Evolutionary conservation across 1,140 invertebrate genomes (phyloP).

Genomic region (Heliconius eleuchia): DNA sequence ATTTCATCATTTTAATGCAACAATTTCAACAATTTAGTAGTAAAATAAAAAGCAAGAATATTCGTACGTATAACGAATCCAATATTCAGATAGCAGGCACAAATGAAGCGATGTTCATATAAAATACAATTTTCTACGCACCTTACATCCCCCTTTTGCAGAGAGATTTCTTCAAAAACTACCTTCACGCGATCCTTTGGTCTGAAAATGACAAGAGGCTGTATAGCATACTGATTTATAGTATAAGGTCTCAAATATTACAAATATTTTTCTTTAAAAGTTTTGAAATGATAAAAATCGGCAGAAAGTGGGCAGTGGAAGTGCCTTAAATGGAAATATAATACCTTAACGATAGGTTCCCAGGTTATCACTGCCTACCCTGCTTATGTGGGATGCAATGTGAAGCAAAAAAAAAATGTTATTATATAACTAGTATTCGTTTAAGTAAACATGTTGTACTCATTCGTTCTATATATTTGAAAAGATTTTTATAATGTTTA

Average conservation of each 20-base stretch:
- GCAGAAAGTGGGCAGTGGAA: too few species aligned
- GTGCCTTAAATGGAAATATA: too few species aligned
- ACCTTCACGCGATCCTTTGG: constrained; percentile 84
- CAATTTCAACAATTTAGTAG: not conserved
- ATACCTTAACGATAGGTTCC: too few species aligned
- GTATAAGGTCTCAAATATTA: not conserved
- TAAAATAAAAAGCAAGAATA: not conserved
- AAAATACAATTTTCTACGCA: constrained; percentile 60
- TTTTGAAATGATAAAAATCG: too few species aligned
- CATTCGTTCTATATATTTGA: too few species aligned
- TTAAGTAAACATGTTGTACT: too few species aligned
- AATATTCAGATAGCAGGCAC: constrained; percentile 29
- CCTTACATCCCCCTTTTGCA: constrained; percentile 86
- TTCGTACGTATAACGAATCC: constrained; percentile 18
- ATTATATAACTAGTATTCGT: too few species aligned
- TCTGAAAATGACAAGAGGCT: constrained; percentile 76
- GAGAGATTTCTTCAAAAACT: constrained; percentile 85
- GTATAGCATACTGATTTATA: constrained; percentile 27
- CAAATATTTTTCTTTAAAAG: too few species aligned
- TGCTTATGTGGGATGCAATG: too few species aligned
- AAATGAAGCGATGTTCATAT: constrained; percentile 30
- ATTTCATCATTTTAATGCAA: not conserved
- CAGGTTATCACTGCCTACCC: too few species aligned
- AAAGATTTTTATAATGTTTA: too few species aligned
- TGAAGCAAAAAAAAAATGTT: too few species aligned